Base-by-base conservation (phyloP, 2,888 invertebrate genomes). In the Sphecodes monilicornis region DNA sequence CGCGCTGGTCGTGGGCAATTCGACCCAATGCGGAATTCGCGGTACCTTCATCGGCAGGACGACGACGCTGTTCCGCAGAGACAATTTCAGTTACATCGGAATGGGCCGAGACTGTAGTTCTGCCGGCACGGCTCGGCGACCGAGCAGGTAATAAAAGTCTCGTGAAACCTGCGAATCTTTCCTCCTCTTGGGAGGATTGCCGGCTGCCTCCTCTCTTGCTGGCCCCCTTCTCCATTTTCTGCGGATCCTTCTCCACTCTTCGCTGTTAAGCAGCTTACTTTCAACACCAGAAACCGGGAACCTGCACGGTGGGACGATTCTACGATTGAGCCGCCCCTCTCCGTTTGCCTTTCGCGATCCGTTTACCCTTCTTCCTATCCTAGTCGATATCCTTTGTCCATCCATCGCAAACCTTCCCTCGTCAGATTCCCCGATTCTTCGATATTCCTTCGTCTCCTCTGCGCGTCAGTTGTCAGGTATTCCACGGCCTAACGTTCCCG, bases 251-350 rank as follows among this genome's bases (percentile, higher is more conserved):
- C 57, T 60, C 57, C 57, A 26, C 26, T 11, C 10, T 26, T 57
- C 54, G 54, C 26, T 29, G 57, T 60, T 60, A 60, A 90, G 72
- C 83, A 87, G 84, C 85, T 85, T 87, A 86, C 87, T 89, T 89
- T 89, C 88, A 87, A 91, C 90, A 86, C 88, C 82, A 80, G 85
- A 87, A 89, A 85, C 87, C 90, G 86, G 89, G 50, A 90, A 90
- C 88, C 86, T 81, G 88, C 78, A 89, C 86, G 87, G 88, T 90
- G 90, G 89, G 89, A 90, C 90, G 86, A 86, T 87, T 74, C 84
- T 39, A 72, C 78, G 64, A 84, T 86, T 72, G 84, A 76, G n/a
- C n/a, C n/a, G 8, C 32, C 69, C 5, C 32, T 1, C 26, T 16
- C 57, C 57, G 26, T 26, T 13, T 26, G 4, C 29, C 29, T 13